A percentile compares a stretch with the other conserved stretches of the same genome.
Conservation (phyloP, 2,113 vertebrate genomes). For the Leucoraja erinaceus region DNA sequence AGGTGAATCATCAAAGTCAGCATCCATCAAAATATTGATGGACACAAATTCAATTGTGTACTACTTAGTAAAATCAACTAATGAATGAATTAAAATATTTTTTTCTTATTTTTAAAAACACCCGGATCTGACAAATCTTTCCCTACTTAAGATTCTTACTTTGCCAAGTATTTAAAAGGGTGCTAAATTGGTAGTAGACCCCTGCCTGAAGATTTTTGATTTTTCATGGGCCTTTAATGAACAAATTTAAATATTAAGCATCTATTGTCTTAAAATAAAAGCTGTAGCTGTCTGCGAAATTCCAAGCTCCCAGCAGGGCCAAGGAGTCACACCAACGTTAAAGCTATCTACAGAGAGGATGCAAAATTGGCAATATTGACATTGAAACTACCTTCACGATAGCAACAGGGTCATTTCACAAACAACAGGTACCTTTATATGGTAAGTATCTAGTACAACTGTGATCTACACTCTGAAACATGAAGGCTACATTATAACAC, state of each 20-base stretch:
- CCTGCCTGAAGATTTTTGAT: background rate
- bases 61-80: background rate
- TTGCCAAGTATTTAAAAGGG: background rate
- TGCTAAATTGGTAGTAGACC: background rate
- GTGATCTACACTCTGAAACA: constrained; percentile 5
- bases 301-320: background rate
- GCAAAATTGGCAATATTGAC: background rate
- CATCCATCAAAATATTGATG: background rate
- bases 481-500: constrained; percentile 19
- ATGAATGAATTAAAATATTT: background rate
- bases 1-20: background rate
- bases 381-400: background rate
- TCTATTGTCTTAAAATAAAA: too few species aligned
- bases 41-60: background rate
- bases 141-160: background rate
- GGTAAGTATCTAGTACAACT: background rate
- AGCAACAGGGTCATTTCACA: background rate
- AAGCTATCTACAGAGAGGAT: background rate
- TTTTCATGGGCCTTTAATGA: background rate
- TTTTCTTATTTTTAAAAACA: background rate
- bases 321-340: background rate
- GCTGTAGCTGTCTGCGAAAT: background rate
- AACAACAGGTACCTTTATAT: background rate
- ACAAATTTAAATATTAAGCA: constrained; percentile 4
- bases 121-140: background rate